phyloP scores from a whole-genome alignment of 2,113 vertebrate genomes.

The Felis catus region F.catus_Fca126_mat1.0 CM031415.1:180811501-180812000 shows the following conservation, averaged over 20 bases:
- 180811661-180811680: not conserved
- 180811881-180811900: not conserved
- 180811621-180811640: not conserved
- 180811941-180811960: not conserved
- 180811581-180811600: not conserved
- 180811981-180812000: not conserved
- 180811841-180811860: not conserved
- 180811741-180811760: not conserved
- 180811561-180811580: not conserved
- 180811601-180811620: not conserved
- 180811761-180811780: not conserved
- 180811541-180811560: not conserved
- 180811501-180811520: not conserved
- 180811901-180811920: not conserved
- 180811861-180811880: not conserved
- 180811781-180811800: not conserved
- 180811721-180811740: not conserved
- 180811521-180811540: not conserved
- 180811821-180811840: not conserved
- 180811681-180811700: not conserved
- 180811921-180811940: not conserved
- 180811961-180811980: not conserved
- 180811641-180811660: not conserved
- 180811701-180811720: not conserved
- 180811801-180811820: not conserved